A percentile compares a stretch with the other conserved stretches of the same genome.
Evolutionary conservation across 2,888 invertebrate genomes (phyloP).

Genomic region (Cinara cedri): DNA sequence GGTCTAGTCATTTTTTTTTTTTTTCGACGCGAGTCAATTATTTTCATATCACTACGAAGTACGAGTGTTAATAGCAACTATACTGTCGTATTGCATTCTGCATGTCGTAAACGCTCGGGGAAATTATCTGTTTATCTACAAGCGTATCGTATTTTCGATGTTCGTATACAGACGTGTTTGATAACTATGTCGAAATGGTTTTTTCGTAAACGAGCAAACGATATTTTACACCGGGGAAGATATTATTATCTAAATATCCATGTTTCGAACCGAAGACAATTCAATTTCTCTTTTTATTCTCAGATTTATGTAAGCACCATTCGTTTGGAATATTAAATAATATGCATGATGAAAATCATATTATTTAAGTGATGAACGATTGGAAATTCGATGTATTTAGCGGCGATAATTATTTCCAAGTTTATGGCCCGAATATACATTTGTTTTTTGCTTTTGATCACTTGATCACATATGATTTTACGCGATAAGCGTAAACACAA

Average conservation of each 20-base stretch:
- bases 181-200: constrained; percentile 2
- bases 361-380: background rate
- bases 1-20: background rate
- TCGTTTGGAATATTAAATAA: background rate
- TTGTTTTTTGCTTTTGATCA: background rate
- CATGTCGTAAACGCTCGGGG: background rate
- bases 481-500: background rate
- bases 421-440: background rate
- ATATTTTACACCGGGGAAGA: background rate
- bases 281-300: background rate
- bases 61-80: background rate
- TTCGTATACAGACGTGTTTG: background rate
- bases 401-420: background rate
- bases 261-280: background rate
- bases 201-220: background rate
- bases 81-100: background rate
- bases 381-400: background rate
- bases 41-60: background rate
- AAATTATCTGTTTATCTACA: background rate
- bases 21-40: constrained; percentile 9
- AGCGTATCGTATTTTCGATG: background rate
- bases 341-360: background rate
- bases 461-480: background rate
- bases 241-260: background rate
- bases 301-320: too few species aligned